Evolutionary conservation across 2,113 vertebrate species (phyloP).

Genomic region (Oreochromis niloticus): DNA sequence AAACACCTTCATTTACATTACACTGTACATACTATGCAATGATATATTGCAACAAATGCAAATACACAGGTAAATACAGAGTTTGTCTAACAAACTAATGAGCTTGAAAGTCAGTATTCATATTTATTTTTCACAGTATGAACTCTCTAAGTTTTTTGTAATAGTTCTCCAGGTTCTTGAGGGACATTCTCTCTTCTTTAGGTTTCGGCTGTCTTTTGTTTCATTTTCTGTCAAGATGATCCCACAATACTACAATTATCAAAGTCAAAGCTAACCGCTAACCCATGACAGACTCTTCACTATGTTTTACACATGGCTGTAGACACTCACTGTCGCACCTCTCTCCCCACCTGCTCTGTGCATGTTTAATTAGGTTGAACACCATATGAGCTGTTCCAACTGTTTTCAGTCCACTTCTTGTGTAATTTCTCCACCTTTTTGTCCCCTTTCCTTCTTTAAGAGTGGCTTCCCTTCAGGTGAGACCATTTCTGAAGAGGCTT

Average conservation of each 20-base stretch:
- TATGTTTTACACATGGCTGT: not conserved
- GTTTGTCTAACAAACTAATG: not conserved
- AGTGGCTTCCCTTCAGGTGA: not conserved
- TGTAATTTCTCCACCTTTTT: not conserved
- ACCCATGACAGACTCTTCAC: not conserved
- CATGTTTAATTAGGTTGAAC: not conserved
- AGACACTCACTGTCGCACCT: not conserved
- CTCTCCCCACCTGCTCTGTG: not conserved
- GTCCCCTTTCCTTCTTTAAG: not conserved
- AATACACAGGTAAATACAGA: not conserved
- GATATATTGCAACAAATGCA: not conserved
- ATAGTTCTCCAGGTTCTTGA: not conserved
- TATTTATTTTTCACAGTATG: not conserved
- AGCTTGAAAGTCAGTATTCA: not conserved
- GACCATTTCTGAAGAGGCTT: not conserved
- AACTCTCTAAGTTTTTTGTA: not conserved
- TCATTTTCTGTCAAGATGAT: not conserved
- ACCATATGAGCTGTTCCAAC: not conserved
- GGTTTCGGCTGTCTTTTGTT: not conserved
- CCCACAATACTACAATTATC: not conserved
- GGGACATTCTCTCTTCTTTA: not conserved
- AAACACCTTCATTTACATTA: not conserved
- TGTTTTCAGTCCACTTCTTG: not conserved
- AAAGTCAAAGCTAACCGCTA: not conserved
- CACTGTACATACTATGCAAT: not conserved